Evolutionary conservation across 2,888 invertebrate species (phyloP).

Genomic region (Nysson spinosus): DNA sequence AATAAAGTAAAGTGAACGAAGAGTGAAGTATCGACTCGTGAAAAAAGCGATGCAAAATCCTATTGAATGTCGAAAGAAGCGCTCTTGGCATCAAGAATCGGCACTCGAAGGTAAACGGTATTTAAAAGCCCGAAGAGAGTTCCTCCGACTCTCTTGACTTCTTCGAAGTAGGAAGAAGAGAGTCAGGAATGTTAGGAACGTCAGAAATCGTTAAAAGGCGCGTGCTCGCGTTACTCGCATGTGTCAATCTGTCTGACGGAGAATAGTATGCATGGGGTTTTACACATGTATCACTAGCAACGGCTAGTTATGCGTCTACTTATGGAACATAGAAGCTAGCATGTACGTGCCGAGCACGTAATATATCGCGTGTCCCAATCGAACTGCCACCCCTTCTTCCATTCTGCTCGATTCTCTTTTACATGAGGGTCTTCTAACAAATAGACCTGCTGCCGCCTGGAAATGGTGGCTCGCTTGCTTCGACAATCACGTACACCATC

Average conservation of each 20-base stretch:
- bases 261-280: no score
- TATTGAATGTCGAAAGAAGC: no score
- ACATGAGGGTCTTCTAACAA: conserved; percentile 41
- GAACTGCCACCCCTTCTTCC: conserved; percentile 36
- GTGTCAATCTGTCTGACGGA: conserved; percentile 22
- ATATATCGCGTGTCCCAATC: conserved; percentile 57
- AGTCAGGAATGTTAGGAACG: conserved; percentile 9
- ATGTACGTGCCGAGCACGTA: conserved; percentile 45
- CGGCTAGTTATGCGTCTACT: conserved; percentile 51
- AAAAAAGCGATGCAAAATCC: no score
- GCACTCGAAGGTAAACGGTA: no score
- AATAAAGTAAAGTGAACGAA: no score
- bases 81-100: no score
- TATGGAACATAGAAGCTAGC: conserved; percentile 34
- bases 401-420: conserved; percentile 25
- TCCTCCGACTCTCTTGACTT: conserved; percentile 18
- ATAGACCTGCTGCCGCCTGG: conserved; percentile 51
- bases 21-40: no score
- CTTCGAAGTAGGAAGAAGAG: conserved; percentile 22
- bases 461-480: conserved; percentile 30
- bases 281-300: conserved; percentile 10
- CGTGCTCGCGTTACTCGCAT: conserved; percentile 39
- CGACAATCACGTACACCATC: conserved; percentile 27
- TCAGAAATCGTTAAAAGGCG: conserved; percentile 45
- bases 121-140: no score